Evolutionary conservation across 2,888 invertebrate genomes (phyloP).

Genomic region (Coronaproctus castanopsis): DNA sequence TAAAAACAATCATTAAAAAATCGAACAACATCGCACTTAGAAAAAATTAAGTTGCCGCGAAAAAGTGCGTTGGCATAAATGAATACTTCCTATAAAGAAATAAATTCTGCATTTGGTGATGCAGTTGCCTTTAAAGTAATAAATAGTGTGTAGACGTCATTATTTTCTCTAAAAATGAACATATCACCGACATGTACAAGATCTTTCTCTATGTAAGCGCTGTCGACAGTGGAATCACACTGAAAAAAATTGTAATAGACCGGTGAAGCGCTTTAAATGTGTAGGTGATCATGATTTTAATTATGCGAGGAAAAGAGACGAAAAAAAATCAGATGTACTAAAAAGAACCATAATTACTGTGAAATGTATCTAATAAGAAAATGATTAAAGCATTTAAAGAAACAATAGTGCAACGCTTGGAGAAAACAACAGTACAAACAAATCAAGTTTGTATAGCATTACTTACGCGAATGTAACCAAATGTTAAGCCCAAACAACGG

Average conservation of each 20-base stretch:
- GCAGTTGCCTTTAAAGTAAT: no score
- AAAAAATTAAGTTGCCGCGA: no score
- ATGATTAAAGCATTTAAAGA: neutral
- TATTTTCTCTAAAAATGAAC: no score
- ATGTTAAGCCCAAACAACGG: neutral
- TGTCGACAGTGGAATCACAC: neutral
- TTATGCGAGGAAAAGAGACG: neutral
- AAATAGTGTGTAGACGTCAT: no score
- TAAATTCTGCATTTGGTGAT: no score
- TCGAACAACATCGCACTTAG: no score
- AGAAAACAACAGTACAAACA: neutral
- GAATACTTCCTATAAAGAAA: no score
- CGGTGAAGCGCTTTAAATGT: neutral
- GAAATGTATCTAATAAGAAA: neutral
- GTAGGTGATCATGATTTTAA: neutral
- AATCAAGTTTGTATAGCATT: neutral
- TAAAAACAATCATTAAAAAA: no score
- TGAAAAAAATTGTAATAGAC: neutral
- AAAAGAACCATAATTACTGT: neutral
- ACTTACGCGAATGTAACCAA: neutral
- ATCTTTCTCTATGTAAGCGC: neutral
- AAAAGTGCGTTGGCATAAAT: no score
- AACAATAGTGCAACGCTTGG: neutral
- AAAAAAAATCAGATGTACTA: neutral
- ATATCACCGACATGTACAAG: no score